A percentile compares a stretch with the other conserved stretches of the same genome.
These are phyloP conservation scores for Chunga burmeisteri DNA, from an alignment of 2,113 vertebrate species.

Conservation along the genomic window DNA sequence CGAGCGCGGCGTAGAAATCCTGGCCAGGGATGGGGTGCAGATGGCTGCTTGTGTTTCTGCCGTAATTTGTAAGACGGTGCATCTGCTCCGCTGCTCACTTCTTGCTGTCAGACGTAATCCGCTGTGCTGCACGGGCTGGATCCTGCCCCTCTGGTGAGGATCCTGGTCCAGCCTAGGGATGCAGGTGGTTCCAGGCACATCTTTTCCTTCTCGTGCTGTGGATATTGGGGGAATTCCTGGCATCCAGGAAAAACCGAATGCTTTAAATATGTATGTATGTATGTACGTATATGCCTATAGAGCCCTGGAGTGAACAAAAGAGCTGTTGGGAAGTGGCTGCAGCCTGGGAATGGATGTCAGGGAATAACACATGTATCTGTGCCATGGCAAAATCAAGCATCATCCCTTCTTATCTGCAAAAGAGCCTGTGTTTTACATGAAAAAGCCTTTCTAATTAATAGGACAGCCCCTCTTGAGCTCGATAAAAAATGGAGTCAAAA, in stretches of 20 bases:
- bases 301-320: constrained; percentile 2
- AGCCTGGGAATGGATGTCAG: neutral
- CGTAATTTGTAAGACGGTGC: constrained; percentile 1
- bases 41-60: constrained; percentile 65
- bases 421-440: constrained; percentile 44
- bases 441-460: constrained; percentile 60
- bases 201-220: neutral
- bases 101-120: constrained; percentile 52
- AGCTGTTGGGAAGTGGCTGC: constrained; percentile 8
- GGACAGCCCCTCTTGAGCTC: constrained; percentile 39
- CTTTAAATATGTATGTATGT: neutral
- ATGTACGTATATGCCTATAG: neutral
- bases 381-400: neutral
- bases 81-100: constrained; percentile 69
- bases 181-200: neutral
- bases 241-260: neutral
- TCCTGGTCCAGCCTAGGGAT: neutral
- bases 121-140: neutral
- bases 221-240: neutral
- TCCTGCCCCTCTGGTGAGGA: neutral
- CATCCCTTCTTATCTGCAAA: constrained; percentile 27
- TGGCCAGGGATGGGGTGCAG: neutral
- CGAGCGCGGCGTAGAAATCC: neutral
- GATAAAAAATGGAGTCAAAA: constrained; percentile 42
- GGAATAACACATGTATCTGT: neutral